phyloP scores from a whole-genome alignment of 2,113 vertebrate species.

The Chrysochloris asiatica region DNA sequence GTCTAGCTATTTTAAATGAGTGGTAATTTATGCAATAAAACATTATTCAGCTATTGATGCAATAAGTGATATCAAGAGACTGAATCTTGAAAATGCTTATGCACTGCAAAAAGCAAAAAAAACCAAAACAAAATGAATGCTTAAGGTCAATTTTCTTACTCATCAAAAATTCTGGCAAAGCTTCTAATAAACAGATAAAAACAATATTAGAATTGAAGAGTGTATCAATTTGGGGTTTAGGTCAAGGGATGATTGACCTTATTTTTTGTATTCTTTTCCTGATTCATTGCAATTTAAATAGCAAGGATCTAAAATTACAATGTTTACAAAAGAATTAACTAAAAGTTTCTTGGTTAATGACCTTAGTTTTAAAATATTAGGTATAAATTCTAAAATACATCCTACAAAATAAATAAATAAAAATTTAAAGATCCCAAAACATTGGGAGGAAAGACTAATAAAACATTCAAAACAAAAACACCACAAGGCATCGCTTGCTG shows the following conservation, averaged over 20 bases:
- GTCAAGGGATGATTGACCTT: not conserved
- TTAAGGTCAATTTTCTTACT: not conserved
- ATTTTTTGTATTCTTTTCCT: conserved; percentile 6
- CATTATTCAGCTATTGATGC: not conserved
- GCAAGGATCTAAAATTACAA: not conserved
- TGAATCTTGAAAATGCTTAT: not conserved
- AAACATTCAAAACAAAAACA: not conserved
- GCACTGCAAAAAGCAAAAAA: not conserved
- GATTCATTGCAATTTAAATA: conserved; percentile 11
- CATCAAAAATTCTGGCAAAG: not conserved
- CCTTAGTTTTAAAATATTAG: conserved; percentile 17
- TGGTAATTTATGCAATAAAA: not conserved
- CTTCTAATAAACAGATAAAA: conserved; percentile 24
- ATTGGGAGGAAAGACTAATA: conserved; percentile 29
- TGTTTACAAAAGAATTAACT: not conserved
- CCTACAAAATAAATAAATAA: not conserved
- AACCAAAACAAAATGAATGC: not conserved
- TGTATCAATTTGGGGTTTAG: not conserved
- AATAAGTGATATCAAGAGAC: not conserved
- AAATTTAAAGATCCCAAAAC: not conserved
- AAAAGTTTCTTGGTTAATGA: conserved; percentile 17
- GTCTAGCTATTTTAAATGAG: not conserved
- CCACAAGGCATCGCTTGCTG: too few relatives aligned
- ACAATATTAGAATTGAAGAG: not conserved
- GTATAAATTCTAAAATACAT: not conserved